Evolutionary conservation across 2,113 vertebrate genomes (phyloP), one percentile per base, ranked within the genome.

Genomic region (Oncorhynchus masou): DNA sequence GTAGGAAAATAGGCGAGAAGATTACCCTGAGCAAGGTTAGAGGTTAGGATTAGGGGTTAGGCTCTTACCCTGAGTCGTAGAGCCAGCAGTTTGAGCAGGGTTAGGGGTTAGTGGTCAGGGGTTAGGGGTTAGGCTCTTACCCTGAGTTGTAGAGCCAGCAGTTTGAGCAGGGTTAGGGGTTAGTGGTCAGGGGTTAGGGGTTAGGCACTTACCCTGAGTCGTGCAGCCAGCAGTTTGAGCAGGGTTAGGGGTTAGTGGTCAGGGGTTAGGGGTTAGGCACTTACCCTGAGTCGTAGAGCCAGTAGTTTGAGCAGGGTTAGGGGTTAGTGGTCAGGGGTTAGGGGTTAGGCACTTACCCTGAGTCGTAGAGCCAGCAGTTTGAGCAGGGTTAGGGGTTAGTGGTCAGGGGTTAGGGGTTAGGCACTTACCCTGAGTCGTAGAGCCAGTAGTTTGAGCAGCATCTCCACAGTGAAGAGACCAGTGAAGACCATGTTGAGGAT

Each of bases 401-500:
- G n/a, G n/a, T n/a, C n/a, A n/a, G n/a, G 13, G 9, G 8, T 49
- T 0, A 13, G 48, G 48, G 48, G 48, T 48, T 20, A 24, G 67
- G 4, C 16, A 8, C 88, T 75, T 75, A 98, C 97, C 91, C 95
- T 93, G 9, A 95, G 94, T 70, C 96, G 92, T 82, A 98, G 95
- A 45, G 97, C 97, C 1, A 96, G 93, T 80, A 98, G 93, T 86
- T 98, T 98, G 74, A 98, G 94, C 81, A 98, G 83, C 97, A 98
- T 98, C 90, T 98, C 97, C 13, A 93, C 89, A 0, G 97, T 97
- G 92, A 98, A 98, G 79, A 98, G 95, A 22, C 94, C 94, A 0
- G 97, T 98, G 88, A 98, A 98, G 57, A 97, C 94, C 96, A 98
- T 97, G 91, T 98, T 98, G 34, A 98, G 93, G 79, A 97, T 94